Evolutionary conservation across 1,140 invertebrate genomes (phyloP), one percentile per base, ranked within the genome.

Genomic region (Carposina sasakii): DNA sequence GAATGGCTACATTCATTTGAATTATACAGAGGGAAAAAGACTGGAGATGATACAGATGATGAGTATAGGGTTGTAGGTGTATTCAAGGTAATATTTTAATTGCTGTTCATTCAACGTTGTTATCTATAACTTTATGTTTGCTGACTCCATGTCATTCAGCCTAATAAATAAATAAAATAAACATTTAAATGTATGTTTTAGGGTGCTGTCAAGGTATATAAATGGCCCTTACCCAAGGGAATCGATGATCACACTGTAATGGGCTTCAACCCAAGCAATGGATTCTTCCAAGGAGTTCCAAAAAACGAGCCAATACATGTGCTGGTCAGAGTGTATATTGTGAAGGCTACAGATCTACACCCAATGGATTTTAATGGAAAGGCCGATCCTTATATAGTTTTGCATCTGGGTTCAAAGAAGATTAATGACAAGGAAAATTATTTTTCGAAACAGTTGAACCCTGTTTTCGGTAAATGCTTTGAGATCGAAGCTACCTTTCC

Each of bases 291-390:
- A 87, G 92, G 93, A 2, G 79, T 96, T 26, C 94, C 94, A 2
- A 94, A 90, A 30, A 96, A 96, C 64, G 94, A 96, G 48, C 95
- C 95, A 0, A 94, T 96, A 47, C 92, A 94, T 63, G 94, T 96
- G 3, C 81, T 96, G 15, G 93, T 96, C 4, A 85, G 95, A 54
- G 91, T 96, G 0, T 97, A 97, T 62, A 89, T 97, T 15, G 92
- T 97, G 0, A 95, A 95, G 81, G 95, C 93, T 0, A 94, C 91
- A 52, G 94, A 96, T 76, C 86, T 97, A 16, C 94, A 96, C 79
- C 95, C 95, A 5, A 95, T 93, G 88, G 95, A 97, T 72, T 79
- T 96, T 24, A 96, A 96, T 72, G 95, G 95, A 1, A 96, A 96
- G 85, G 94, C 95, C 15, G 95, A 96, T 86, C 95, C 95, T 0